Percentiles rank a stretch among this genome's conserved stretches.
Conservation (phyloP, 2,888 invertebrate genomes). For the Lacanobia oleracea region DNA sequence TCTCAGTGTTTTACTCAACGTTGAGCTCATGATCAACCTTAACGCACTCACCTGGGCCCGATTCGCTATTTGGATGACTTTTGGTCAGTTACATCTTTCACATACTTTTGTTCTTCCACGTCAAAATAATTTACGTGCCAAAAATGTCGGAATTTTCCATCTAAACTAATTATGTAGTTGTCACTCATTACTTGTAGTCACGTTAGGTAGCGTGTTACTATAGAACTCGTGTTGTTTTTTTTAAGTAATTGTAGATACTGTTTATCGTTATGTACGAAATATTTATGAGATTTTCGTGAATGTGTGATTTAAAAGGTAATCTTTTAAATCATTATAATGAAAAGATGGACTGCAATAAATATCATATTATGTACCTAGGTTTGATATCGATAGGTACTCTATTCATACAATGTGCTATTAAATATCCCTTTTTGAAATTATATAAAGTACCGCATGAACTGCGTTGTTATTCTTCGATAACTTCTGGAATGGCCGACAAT, state of each 20-base stretch:
- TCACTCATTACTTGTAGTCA: constrained; percentile 42
- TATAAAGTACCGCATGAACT: background rate
- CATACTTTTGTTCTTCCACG: background rate
- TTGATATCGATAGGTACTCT: background rate
- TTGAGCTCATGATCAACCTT: constrained; percentile 95
- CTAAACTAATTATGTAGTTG: constrained; percentile 28
- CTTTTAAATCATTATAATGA: background rate
- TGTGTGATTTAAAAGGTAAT: constrained; percentile 3
- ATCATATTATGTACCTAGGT: background rate
- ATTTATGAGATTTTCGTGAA: background rate
- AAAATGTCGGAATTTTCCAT: constrained; percentile 31
- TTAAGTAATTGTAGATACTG: background rate
- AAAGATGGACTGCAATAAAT: constrained; percentile 27
- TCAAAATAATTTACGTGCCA: constrained; percentile 32
- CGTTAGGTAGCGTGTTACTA: constrained; percentile 20
- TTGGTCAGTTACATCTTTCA: constrained; percentile 89
- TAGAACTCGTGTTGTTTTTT: background rate
- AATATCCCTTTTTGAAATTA: constrained; percentile 20
- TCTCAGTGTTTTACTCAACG: constrained; percentile 94
- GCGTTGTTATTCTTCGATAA: background rate
- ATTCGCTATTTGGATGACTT: constrained; percentile 96
- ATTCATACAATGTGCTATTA: constrained; percentile 16
- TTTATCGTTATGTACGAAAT: background rate
- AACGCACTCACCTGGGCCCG: constrained; percentile 95
- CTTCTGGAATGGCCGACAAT: background rate